Evolutionary conservation across 2,888 invertebrate genomes (phyloP), one percentile per base, ranked within the genome.

Genomic region (Xylota sylvarum): DNA sequence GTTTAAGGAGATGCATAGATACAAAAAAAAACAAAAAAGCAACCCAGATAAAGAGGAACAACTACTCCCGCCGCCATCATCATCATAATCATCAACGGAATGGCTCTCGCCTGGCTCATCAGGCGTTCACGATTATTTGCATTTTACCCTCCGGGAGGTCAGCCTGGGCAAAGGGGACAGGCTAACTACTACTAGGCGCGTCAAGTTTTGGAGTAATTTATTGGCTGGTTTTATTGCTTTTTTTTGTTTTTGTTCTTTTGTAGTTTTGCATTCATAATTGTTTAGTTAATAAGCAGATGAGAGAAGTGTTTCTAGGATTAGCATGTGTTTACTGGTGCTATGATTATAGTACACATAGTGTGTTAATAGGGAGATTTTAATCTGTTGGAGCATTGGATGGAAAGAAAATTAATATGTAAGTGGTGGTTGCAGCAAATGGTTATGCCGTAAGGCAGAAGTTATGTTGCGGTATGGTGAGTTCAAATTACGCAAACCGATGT

Each of bases 41-140:
- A 77, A 56, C 17, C 50, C 32, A 70, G 76, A 82, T 76, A 65
- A n/a, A 77, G 56, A 23, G 58, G 48, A 65, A 40, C 23, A 7
- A 67, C 67, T 35, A 14, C 14, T 14, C 73, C 27, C 58, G 58
- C 12, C 70, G 37, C 30, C 50, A 37, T 46, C 73, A 56, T 64
- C 78, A 74, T 62, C 27, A 74, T 74, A 56, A 84, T 56, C 64
- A 62, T 65, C 55, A 65, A 5, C 32, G 55, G 46, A 83, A 80
- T 58, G 70, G 70, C 80, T 70, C 40, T 70, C 37, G 69, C 40
- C 69, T 52, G 48, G 74, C 64, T 74, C 56, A 78, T 74, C 62
- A 79, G 69, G 79, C 74, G 50, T 85, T 85, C 80, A 81, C 80
- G 85, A 80, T 72, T 76, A 81, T 85, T 85, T 85, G 80, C 85